Conservation (phyloP, 2,888 invertebrate genomes). For the Ypsolopha scabrella region DNA sequence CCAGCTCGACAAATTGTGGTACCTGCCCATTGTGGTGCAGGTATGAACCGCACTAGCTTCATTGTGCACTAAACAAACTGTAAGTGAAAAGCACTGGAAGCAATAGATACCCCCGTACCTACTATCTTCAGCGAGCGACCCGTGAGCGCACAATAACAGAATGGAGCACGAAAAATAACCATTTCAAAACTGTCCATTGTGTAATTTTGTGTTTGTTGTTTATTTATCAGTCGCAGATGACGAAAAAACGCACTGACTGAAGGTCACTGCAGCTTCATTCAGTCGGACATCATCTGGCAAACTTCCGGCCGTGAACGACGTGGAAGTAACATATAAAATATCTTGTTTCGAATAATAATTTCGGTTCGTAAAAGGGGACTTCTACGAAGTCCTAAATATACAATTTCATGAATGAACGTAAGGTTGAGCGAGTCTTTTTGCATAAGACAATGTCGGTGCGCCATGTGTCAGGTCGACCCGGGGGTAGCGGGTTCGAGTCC, state of each 20-base stretch:
- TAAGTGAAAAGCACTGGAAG: constrained; percentile 48
- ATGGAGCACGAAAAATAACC: constrained; percentile 23
- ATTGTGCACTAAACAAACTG: constrained; percentile 27
- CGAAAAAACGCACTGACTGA: neutral
- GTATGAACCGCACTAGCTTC: constrained; percentile 25
- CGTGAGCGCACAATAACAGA: constrained; percentile 39
- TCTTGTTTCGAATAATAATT: constrained; percentile 27
- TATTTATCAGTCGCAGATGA: neutral
- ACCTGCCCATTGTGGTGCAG: constrained; percentile 32
- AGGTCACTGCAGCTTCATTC: neutral
- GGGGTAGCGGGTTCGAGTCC: constrained; percentile 31
- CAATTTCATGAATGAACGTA: constrained; percentile 51
- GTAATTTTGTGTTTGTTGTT: constrained; percentile 12
- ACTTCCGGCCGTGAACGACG: constrained; percentile 8
- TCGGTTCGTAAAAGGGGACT: constrained; percentile 33
- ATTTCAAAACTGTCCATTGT: neutral
- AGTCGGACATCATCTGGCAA: neutral
- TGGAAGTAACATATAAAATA: constrained; percentile 10
- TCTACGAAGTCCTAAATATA: constrained; percentile 40
- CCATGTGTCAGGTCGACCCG: constrained; percentile 37
- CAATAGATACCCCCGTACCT: constrained; percentile 20
- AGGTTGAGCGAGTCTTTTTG: constrained; percentile 37
- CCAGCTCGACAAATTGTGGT: constrained; percentile 28
- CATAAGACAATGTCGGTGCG: constrained; percentile 51
- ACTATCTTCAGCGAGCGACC: no score